Conservation (phyloP, 2,113 vertebrate genomes). For the Tachuris rubrigastra region DNA sequence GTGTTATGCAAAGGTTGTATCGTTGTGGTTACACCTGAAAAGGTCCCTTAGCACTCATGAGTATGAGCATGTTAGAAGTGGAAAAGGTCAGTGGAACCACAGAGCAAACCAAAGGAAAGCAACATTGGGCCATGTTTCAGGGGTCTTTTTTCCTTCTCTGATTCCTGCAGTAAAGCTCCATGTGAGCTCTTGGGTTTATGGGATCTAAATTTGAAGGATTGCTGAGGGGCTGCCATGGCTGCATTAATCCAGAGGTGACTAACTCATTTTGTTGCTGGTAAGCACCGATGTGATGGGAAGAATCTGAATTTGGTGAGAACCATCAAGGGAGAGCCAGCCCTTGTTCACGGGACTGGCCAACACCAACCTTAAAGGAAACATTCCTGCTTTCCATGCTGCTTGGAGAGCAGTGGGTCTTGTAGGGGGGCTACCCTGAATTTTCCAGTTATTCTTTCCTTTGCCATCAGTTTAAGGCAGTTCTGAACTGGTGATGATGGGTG, state of each 20-base stretch:
- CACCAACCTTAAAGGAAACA: neutral
- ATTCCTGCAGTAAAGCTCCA: rapidly evolving
- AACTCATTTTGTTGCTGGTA: neutral
- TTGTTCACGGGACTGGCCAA: rapidly evolving
- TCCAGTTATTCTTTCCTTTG: neutral
- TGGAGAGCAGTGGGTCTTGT: rapidly evolving
- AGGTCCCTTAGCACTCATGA: neutral
- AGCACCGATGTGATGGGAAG: neutral
- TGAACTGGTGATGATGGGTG: neutral
- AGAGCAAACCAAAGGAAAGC: neutral
- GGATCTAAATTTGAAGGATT: rapidly evolving
- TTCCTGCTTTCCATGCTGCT: neutral
- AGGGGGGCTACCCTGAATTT: neutral
- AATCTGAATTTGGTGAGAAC: rapidly evolving
- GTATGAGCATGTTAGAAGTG: rapidly evolving
- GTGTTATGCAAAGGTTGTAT: neutral
- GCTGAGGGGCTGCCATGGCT: neutral
- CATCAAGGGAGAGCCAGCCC: neutral
- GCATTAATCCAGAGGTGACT: rapidly evolving
- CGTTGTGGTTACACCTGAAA: neutral
- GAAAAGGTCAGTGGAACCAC: neutral
- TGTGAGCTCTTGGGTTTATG: rapidly evolving
- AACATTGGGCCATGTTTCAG: rapidly evolving
- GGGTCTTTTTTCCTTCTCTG: neutral
- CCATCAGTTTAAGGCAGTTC: neutral